Evolutionary conservation across 1,140 invertebrate genomes (phyloP).

Genomic region (Temnothorax curvispinosus): DNA sequence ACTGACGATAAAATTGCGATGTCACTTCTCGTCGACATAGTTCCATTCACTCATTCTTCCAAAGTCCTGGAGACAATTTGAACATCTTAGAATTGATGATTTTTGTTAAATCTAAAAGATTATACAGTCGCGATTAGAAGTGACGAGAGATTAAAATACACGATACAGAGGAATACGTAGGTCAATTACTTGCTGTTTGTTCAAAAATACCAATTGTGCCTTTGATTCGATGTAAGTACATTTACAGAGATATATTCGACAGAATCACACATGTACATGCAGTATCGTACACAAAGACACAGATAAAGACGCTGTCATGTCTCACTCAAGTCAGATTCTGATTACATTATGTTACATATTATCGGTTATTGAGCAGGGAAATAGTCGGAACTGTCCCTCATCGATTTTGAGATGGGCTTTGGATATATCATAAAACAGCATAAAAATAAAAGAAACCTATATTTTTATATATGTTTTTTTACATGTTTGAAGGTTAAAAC

Average conservation of each 20-base stretch:
- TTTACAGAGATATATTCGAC: conserved; percentile 42
- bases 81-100: conserved; percentile 40
- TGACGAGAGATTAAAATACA: conserved; percentile 7
- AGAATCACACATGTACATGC: background rate
- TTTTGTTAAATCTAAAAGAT: conserved; percentile 3
- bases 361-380: conserved; percentile 70
- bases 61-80: background rate
- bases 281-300: conserved; percentile 4
- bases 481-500: background rate
- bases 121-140: conserved; percentile 1
- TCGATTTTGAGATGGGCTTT: background rate
- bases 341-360: conserved; percentile 74
- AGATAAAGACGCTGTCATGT: conserved; percentile 2
- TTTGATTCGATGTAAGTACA: conserved; percentile 68
- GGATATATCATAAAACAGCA: background rate
- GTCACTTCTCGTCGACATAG: conserved; percentile 27
- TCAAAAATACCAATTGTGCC: conserved; percentile 73
- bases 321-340: conserved; percentile 22
- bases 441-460: background rate
- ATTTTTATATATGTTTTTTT: background rate
- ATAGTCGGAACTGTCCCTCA: background rate
- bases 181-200: conserved; percentile 68
- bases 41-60: conserved; percentile 13
- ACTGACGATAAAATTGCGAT: conserved; percentile 22
- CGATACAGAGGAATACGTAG: conserved; percentile 17